Conservation (phyloP, 2,888 invertebrate species). For the Cheilosia vulpina region DNA sequence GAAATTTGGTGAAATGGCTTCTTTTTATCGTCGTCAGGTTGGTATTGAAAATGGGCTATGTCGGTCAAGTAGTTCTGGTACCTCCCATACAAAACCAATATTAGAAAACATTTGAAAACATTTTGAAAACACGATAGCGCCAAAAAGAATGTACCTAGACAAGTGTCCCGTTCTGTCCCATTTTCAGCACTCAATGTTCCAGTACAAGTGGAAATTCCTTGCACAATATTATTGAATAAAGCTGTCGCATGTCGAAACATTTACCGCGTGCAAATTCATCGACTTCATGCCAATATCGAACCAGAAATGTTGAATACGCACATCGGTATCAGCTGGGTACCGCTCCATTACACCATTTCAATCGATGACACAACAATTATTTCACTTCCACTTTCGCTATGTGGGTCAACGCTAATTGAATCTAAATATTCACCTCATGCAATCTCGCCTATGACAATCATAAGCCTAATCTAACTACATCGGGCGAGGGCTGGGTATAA, state of each 20-base stretch:
- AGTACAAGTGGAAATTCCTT: not conserved
- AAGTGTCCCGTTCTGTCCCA: too few relatives aligned
- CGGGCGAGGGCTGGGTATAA: not conserved
- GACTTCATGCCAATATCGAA: conserved; percentile 41
- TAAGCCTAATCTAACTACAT: conserved; percentile 26
- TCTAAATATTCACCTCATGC: conserved; percentile 66
- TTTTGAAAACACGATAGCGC: too few relatives aligned
- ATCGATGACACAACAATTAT: conserved; percentile 64
- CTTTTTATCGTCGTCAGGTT: too few relatives aligned
- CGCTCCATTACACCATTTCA: conserved; percentile 41
- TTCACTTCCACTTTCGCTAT: conserved; percentile 71
- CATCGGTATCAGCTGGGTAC: not conserved
- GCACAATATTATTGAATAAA: conserved; percentile 1
- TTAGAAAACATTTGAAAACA: too few relatives aligned
- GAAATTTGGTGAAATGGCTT: too few relatives aligned
- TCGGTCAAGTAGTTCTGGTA: too few relatives aligned
- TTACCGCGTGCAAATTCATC: conserved; percentile 44
- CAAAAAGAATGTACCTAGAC: too few relatives aligned
- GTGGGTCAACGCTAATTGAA: conserved; percentile 67
- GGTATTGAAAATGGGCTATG: too few relatives aligned
- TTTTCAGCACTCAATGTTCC: too few relatives aligned
- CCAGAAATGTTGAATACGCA: conserved; percentile 40
- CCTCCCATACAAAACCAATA: too few relatives aligned
- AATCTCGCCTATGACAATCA: conserved; percentile 13
- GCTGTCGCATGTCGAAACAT: conserved; percentile 39